Percentiles rank a stretch among this genome's conserved stretches.
Evolutionary conservation across 1,140 invertebrate species (phyloP).

Genomic region (Drosophila malerkotliana): DNA sequence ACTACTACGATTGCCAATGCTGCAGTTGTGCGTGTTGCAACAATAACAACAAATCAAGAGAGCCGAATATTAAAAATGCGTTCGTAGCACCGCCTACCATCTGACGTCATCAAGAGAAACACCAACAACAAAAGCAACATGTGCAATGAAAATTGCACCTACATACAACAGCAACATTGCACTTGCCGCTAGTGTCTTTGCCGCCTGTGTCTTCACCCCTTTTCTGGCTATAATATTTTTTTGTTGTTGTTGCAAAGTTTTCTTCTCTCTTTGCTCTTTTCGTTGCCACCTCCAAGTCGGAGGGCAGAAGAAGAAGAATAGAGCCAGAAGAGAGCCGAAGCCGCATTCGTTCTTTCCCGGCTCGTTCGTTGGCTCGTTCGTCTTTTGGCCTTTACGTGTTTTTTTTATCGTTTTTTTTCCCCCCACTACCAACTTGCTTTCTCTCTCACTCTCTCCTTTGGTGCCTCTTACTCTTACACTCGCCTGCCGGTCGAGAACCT

Average conservation of each 20-base stretch:
- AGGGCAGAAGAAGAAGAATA: neutral
- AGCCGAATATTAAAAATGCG: constrained; percentile 76
- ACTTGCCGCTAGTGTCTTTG: constrained; percentile 59
- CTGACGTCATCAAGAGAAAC: constrained; percentile 56
- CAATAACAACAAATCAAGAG: constrained; percentile 28
- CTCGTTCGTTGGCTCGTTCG: constrained; percentile 32
- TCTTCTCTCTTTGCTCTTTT: constrained; percentile 41
- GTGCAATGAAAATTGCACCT: constrained; percentile 3
- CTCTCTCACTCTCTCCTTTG: constrained; percentile 3
- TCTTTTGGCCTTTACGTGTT: constrained; percentile 8
- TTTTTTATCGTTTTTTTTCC: constrained; percentile 26
- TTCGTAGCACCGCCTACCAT: constrained; percentile 73
- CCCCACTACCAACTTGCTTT: constrained; percentile 3
- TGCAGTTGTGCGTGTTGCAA: neutral
- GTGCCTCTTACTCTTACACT: neutral
- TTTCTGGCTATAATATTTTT: constrained; percentile 17
- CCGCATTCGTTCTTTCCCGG: constrained; percentile 19
- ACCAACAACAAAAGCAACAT: constrained; percentile 24
- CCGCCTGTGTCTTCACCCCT: constrained; percentile 45
- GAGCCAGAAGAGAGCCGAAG: constrained; percentile 32
- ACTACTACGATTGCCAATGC: neutral
- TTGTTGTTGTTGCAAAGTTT: constrained; percentile 26
- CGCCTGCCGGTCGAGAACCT: constrained; percentile 30
- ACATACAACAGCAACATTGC: constrained; percentile 26
- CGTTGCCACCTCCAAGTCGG: constrained; percentile 27